These are phyloP conservation scores for Heterochromis multidens DNA, from an alignment of 2,113 vertebrate species.

Conservation along the genomic window DNA sequence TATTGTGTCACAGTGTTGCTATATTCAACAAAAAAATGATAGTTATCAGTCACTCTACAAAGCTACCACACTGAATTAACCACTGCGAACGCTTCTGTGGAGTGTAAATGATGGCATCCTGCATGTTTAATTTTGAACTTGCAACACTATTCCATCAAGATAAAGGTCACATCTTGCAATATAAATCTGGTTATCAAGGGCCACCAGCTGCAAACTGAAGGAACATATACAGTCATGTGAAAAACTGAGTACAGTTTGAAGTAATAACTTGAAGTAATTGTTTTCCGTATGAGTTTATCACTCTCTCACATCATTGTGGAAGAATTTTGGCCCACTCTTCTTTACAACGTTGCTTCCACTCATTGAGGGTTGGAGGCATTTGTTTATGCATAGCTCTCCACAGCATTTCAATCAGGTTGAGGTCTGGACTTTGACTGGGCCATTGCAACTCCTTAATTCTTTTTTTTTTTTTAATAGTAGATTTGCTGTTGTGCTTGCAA, in stretches of 20 bases:
- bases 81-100: background rate
- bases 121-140: background rate
- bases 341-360: background rate
- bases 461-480: too few relatives aligned
- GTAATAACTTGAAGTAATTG: too few relatives aligned
- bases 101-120: background rate
- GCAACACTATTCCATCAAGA: background rate
- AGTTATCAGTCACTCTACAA: background rate
- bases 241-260: background rate
- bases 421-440: background rate
- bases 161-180: background rate
- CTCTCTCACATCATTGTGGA: background rate
- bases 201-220: background rate
- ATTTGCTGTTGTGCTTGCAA: background rate
- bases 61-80: background rate
- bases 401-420: background rate
- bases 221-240: background rate
- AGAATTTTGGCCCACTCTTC: rapidly evolving
- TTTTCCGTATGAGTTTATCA: too few relatives aligned
- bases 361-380: background rate
- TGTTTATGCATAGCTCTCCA: background rate
- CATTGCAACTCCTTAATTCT: background rate
- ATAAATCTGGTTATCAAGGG: background rate
- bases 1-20: background rate
- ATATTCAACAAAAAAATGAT: background rate